These are phyloP conservation scores for Bathynomus jamesi DNA, from an alignment of 1,140 invertebrate species.

Conservation along the genomic window DNA sequence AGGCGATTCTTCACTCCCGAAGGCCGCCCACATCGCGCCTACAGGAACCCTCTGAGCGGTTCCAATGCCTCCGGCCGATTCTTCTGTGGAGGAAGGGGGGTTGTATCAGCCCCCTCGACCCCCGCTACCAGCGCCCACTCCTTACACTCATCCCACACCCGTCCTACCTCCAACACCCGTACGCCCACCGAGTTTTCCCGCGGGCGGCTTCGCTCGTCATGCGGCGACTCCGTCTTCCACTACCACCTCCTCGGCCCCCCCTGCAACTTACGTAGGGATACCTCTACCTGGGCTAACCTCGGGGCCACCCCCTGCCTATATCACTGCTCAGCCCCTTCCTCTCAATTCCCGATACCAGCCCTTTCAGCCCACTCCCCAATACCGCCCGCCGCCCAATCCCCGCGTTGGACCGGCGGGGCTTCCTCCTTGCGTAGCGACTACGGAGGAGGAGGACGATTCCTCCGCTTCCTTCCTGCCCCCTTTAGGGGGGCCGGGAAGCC, in stretches of 20 bases:
- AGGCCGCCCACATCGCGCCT: background rate
- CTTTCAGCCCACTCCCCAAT: slow-evolving; percentile 28
- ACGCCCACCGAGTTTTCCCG: background rate
- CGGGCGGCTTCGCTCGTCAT: background rate
- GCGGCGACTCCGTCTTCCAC: background rate
- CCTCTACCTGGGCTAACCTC: slow-evolving; percentile 5
- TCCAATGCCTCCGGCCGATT: slow-evolving; percentile 32
- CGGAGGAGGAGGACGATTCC: slow-evolving; percentile 20
- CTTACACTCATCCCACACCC: slow-evolving; percentile 32
- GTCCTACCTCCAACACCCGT: slow-evolving; percentile 2
- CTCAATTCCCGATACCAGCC: slow-evolving; percentile 23
- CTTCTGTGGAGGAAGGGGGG: slow-evolving; percentile 26
- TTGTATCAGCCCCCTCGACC: slow-evolving; percentile 35
- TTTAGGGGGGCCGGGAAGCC: slow-evolving; percentile 27
- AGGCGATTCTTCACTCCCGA: background rate
- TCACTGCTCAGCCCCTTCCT: background rate
- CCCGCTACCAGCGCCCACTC: slow-evolving; percentile 30
- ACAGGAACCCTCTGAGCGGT: background rate
- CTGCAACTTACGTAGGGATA: background rate
- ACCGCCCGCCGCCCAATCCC: slow-evolving; percentile 34
- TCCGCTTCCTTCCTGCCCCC: slow-evolving; percentile 20
- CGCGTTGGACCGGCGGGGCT: slow-evolving; percentile 33
- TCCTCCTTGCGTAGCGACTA: slow-evolving; percentile 19
- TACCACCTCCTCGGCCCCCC: background rate
- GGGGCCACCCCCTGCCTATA: background rate